Base-by-base conservation (phyloP, 2,113 vertebrate species). In the Symphodus melops region DNA sequence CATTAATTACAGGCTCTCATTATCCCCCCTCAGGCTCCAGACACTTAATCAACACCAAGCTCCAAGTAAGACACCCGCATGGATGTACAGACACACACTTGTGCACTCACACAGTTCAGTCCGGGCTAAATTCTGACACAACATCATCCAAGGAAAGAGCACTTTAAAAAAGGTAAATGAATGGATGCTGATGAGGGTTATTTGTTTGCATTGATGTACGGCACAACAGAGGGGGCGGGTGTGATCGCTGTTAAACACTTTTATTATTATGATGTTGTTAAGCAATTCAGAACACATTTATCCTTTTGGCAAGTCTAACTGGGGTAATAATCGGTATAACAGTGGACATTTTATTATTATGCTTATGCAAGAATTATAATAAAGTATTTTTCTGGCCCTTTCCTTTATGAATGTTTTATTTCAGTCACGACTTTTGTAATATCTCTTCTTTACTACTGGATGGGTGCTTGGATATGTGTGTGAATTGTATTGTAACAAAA, bases 1-100 rank as follows among this genome's bases (percentile, higher is more conserved):
- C 90, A 91, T 94, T 94, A 94, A 93, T 94, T 93, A 93, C 85
- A 91, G 74, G 75, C 90, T 91, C 91, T 92, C 91, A 92, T 93
- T 92, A 93, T 91, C 78, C 88, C 88, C 90, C 90, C 89, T 87
- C 75, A 84, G 88, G 92, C 90, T 89, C 70, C 81, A 93, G 91
- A 92, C 91, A 87, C 86, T 92, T 92, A 92, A 93, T 92, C 92
- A 93, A 91, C 87, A 91, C 87, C 76, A 41, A 91, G 86, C 90
- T 91, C 84, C 68, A 69, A 83, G 68, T 81, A 83, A 90, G 85
- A 92, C 85, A 82, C 85, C 63, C 20, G 60, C 80, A 72, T 63
- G 59, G 78, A 82, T 59, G 54, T 42, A 65, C 72, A 16, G 13
- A 68, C 63, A 61, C 80, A 28, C 46, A 63, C 72, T 55, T 1